Conservation (phyloP, 1,140 invertebrate genomes). For the Mizuhopecten yessoensis region DNA sequence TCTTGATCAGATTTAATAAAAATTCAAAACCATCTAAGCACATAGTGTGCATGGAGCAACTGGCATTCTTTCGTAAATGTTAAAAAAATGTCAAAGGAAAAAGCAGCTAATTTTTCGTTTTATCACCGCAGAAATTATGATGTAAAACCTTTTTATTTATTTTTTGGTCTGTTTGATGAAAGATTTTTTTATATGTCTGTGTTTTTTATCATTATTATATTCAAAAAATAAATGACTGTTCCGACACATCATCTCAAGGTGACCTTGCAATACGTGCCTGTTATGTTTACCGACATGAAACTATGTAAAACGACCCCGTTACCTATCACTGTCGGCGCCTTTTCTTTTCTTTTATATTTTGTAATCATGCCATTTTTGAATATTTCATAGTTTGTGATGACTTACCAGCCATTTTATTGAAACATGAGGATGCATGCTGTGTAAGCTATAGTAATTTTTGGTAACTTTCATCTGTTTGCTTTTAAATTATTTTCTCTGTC, state of each 20-base stretch:
- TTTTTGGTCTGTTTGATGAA: not conserved
- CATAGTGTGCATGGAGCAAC: not conserved
- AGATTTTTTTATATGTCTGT: not conserved
- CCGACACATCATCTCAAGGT: not conserved
- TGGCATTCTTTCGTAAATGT: not conserved
- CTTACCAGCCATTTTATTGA: not conserved
- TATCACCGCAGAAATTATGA: not conserved
- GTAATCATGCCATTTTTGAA: not conserved
- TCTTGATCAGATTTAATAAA: constrained; percentile 19
- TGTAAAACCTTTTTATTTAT: not conserved
- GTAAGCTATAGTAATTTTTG: not conserved
- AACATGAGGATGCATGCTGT: not conserved
- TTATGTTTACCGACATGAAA: not conserved
- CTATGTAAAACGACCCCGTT: not conserved
- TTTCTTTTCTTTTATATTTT: not conserved
- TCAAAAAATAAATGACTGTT: not conserved
- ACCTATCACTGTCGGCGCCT: not conserved
- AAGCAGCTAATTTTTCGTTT: not conserved
- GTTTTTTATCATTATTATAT: not conserved
- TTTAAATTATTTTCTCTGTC: not conserved
- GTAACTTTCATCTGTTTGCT: not conserved
- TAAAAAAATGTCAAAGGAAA: not conserved
- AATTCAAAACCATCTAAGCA: not conserved
- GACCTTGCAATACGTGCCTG: not conserved
- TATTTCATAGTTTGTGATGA: not conserved